These are phyloP conservation scores for Caenorhabditis inopinata DNA, from an alignment of 1,140 invertebrate species.

Conservation along the genomic window DNA sequence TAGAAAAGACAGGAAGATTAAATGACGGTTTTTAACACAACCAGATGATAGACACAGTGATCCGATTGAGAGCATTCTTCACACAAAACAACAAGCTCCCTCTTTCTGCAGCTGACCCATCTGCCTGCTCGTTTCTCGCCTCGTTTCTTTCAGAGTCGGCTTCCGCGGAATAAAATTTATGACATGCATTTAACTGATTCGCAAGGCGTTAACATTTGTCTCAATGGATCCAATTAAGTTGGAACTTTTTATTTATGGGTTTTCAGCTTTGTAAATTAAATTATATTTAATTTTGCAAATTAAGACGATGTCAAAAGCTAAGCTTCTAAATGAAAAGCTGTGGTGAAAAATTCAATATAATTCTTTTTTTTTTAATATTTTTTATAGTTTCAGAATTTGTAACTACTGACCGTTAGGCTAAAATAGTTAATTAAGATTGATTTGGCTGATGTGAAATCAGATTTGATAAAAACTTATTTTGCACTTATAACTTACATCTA, in stretches of 20 bases:
- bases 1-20: constrained; percentile 11
- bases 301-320: too few relatives aligned
- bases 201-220: not conserved
- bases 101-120: constrained; percentile 1
- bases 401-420: too few relatives aligned
- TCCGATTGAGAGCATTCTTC: not conserved
- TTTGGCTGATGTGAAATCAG: too few relatives aligned
- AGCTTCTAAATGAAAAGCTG: too few relatives aligned
- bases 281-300: too few relatives aligned
- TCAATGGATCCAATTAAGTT: not conserved
- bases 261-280: too few relatives aligned
- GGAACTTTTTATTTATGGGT: not conserved
- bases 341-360: too few relatives aligned
- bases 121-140: constrained; percentile 15
- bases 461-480: too few relatives aligned
- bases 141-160: not conserved
- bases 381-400: too few relatives aligned
- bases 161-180: constrained; percentile 13
- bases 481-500: too few relatives aligned
- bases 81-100: not conserved
- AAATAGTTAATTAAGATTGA: too few relatives aligned
- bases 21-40: constrained; percentile 21
- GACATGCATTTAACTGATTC: constrained; percentile 6
- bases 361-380: too few relatives aligned
- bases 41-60: constrained; percentile 29